Conservation (phyloP, 2,888 invertebrate species). For the Odontomyia ornata region DNA sequence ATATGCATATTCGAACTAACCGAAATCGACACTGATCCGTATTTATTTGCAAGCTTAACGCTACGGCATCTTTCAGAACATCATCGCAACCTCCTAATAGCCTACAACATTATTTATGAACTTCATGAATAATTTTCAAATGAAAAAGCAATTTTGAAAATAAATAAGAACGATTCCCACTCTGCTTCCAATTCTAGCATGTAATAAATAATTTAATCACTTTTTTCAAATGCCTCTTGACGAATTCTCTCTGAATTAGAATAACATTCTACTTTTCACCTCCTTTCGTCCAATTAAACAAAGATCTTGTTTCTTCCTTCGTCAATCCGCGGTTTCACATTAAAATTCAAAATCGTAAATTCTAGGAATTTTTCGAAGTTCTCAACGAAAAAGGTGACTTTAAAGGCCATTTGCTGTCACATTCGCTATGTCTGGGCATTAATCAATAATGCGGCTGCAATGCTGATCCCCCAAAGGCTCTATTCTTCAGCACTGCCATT, state of each 20-base stretch:
- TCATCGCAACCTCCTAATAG: too few species aligned
- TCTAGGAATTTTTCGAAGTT: neutral
- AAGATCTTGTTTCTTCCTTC: neutral
- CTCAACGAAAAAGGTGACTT: neutral
- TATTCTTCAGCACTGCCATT: too few species aligned
- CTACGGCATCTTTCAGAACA: too few species aligned
- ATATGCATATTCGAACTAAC: too few species aligned
- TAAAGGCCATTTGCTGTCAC: slow-evolving; percentile 36
- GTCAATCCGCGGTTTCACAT: neutral
- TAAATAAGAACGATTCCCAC: neutral
- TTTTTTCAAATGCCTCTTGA: neutral
- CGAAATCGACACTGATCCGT: too few species aligned
- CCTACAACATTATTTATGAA: too few species aligned
- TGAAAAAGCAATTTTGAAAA: neutral
- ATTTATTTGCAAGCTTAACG: too few species aligned
- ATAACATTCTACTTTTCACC: neutral
- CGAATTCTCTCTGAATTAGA: neutral
- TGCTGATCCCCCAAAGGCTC: too few species aligned
- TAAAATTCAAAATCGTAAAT: slow-evolving; percentile 23
- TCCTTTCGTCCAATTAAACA: neutral
- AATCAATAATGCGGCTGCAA: slow-evolving; percentile 22
- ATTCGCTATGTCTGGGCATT: slow-evolving; percentile 30
- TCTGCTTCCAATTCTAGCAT: neutral
- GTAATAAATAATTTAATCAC: slow-evolving; percentile 1
- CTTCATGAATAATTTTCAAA: neutral